These are phyloP conservation scores for Chlamydotis undulata DNA, from an alignment of 2,113 vertebrate genomes.

Conservation along the genomic window DNA sequence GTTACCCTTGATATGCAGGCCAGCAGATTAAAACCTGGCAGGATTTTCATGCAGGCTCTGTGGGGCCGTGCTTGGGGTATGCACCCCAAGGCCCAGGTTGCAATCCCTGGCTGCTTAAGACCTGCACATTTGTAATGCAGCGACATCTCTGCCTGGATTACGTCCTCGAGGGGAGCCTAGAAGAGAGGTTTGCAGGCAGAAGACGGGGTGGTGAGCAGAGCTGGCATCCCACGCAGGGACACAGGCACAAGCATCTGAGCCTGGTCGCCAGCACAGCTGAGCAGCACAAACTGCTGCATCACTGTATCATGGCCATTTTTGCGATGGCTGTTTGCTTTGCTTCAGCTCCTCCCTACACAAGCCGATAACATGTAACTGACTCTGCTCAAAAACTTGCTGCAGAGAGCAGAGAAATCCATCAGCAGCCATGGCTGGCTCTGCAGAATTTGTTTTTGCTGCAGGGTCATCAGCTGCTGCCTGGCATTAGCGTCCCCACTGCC, in stretches of 20 bases:
- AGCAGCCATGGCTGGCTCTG: background rate
- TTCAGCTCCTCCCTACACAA: background rate
- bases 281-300: background rate
- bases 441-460: background rate
- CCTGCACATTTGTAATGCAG: background rate
- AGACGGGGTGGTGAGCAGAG: accelerated
- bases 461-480: background rate
- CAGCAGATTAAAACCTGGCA: background rate
- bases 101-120: background rate
- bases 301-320: accelerated
- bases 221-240: background rate
- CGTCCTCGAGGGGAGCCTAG: background rate
- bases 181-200: background rate
- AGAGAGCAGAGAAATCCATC: background rate
- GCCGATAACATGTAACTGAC: accelerated
- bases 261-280: background rate
- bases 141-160: background rate
- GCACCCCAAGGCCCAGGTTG: background rate
- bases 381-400: background rate
- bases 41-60: accelerated
- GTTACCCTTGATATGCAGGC: background rate
- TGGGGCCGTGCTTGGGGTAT: accelerated
- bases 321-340: background rate
- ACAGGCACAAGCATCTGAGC: accelerated
- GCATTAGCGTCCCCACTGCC: background rate